Conservation (phyloP, 2,797 vertebrate species). For the Basileuterus tristriatus region DNA sequence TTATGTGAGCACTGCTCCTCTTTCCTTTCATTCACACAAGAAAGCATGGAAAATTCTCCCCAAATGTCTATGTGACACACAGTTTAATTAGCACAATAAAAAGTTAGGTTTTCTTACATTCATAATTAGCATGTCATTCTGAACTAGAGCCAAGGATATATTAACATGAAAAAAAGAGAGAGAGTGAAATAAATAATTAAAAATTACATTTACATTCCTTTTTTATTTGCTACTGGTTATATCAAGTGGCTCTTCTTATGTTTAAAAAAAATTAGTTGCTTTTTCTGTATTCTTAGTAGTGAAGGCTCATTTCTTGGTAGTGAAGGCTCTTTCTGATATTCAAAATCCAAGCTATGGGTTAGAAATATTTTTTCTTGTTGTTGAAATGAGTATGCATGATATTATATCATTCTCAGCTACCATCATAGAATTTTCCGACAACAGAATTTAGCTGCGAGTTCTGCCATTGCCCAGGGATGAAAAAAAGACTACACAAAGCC, state of each 20-base stretch:
- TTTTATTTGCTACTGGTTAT: neutral
- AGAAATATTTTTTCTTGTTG: neutral
- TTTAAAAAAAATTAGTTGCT: neutral
- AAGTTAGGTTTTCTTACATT: constrained; percentile 36
- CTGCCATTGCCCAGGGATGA: neutral
- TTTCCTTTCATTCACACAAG: constrained; percentile 60
- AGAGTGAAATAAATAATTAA: constrained; percentile 10
- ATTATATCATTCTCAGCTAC: neutral
- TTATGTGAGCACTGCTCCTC: constrained; percentile 59
- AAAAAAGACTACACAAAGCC: constrained; percentile 6
- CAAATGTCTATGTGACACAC: constrained; percentile 32
- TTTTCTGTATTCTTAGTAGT: neutral
- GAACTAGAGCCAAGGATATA: neutral
- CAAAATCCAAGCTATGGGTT: neutral
- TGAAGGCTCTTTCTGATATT: neutral
- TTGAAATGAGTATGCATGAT: neutral
- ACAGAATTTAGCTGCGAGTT: neutral
- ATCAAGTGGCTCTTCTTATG: neutral
- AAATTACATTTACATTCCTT: neutral
- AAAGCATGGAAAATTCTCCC: constrained; percentile 69
- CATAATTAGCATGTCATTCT: constrained; percentile 13
- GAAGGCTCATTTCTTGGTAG: neutral
- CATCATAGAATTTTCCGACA: neutral
- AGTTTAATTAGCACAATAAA: constrained; percentile 35
- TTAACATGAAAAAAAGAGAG: constrained; percentile 27